Percentiles rank a stretch among this genome's conserved stretches.
Evolutionary conservation across 92 coral and sea anemone genomes (phyloP).

Genomic region (Umimayanthus chanpuru): DNA sequence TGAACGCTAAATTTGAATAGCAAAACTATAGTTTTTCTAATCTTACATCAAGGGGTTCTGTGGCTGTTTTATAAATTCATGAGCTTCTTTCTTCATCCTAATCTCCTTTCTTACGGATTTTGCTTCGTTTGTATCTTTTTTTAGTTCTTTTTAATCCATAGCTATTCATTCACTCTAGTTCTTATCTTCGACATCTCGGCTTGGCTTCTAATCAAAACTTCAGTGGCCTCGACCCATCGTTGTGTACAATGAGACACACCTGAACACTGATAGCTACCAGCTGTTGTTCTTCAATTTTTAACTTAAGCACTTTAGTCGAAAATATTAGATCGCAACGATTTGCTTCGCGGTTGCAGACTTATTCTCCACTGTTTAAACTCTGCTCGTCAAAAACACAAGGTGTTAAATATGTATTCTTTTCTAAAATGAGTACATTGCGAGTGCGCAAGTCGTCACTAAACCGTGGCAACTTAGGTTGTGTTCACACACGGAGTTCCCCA

Average conservation of each 20-base stretch:
- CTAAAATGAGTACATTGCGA: neutral
- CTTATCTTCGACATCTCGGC: neutral
- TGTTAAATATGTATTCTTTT: neutral
- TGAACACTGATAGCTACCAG: neutral
- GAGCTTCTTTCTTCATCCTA: neutral
- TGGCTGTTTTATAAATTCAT: too few species aligned
- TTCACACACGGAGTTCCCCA: too few species aligned
- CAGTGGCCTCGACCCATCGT: neutral
- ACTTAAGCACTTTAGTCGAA: neutral
- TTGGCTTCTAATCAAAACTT: slow-evolving; percentile 23
- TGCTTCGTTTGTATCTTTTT: neutral
- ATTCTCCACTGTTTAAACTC: neutral
- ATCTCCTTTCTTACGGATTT: neutral
- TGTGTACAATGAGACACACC: neutral
- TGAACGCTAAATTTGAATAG: too few species aligned
- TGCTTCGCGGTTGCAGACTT: neutral
- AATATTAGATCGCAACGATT: neutral
- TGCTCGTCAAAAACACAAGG: neutral
- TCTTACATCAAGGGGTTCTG: neutral
- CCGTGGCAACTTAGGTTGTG: neutral
- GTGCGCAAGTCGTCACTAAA: neutral
- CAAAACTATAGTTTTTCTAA: too few species aligned
- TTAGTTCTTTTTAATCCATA: neutral
- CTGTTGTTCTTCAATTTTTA: neutral
- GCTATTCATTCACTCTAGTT: neutral